Percentiles rank a stretch among this genome's conserved stretches.
These are phyloP conservation scores for Eulithis testata DNA, from an alignment of 2,888 invertebrate species.

Conservation along the genomic window DNA sequence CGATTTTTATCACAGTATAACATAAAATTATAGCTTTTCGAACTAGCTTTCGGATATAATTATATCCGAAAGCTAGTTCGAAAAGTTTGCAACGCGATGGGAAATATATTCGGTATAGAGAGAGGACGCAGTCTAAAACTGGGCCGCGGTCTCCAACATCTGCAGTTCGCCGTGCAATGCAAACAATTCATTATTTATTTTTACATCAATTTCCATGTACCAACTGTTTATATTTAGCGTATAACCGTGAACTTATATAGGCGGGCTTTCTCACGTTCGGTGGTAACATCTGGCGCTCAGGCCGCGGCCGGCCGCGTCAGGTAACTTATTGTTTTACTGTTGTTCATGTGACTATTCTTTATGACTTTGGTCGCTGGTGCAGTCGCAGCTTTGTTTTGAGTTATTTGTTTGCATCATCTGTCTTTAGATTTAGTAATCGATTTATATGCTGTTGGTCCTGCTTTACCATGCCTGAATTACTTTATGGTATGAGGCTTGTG, in stretches of 20 bases:
- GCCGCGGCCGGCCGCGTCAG: constrained; percentile 40
- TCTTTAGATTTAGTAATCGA: neutral
- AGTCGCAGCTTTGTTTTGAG: constrained; percentile 24
- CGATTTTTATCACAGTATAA: too few relatives aligned
- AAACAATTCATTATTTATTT: constrained; percentile 23
- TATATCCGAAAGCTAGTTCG: too few relatives aligned
- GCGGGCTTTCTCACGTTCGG: constrained; percentile 42
- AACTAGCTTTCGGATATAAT: too few relatives aligned
- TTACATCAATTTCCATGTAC: constrained; percentile 22
- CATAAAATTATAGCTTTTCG: too few relatives aligned
- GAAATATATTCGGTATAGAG: neutral
- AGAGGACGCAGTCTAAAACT: neutral
- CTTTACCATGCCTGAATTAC: neutral
- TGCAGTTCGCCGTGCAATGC: constrained; percentile 12
- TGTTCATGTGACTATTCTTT: constrained; percentile 38
- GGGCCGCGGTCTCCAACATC: constrained; percentile 1
- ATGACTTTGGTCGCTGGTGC: constrained; percentile 22
- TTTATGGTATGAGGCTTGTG: too few relatives aligned
- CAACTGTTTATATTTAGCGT: constrained; percentile 25
- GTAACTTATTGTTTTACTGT: constrained; percentile 56
- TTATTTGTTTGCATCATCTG: constrained; percentile 9
- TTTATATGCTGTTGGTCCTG: neutral
- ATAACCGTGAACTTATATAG: constrained; percentile 16
- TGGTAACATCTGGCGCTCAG: constrained; percentile 57
- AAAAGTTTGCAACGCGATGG: neutral